These are phyloP conservation scores for Falco punctatus DNA, from an alignment of 2,113 vertebrate genomes.

Conservation along the genomic window DNA sequence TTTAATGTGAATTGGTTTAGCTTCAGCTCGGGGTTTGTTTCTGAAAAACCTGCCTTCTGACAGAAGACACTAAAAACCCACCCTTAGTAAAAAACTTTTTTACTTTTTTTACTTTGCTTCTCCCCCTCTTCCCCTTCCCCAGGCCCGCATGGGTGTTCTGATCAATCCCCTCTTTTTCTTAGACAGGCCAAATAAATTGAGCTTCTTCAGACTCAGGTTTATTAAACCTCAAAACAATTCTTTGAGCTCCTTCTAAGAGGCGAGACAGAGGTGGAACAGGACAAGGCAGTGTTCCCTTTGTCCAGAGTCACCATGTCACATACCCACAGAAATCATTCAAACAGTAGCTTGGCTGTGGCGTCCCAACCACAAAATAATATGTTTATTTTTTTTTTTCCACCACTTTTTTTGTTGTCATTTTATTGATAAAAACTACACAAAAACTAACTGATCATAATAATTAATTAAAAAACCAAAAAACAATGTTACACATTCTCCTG, in stretches of 20 bases:
- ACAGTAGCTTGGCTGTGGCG: slow-evolving; percentile 53
- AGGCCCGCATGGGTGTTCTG: neutral
- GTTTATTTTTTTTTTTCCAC: slow-evolving; percentile 73
- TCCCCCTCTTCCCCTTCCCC: neutral
- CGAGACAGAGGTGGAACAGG: neutral
- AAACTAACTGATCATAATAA: slow-evolving; percentile 78
- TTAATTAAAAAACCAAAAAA: slow-evolving; percentile 73
- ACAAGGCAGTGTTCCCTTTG: neutral
- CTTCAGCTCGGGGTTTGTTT: neutral
- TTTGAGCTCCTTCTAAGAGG: neutral
- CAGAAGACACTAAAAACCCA: neutral
- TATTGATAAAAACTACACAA: slow-evolving; percentile 87
- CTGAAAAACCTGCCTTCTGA: neutral
- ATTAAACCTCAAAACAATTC: neutral
- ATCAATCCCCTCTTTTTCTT: neutral
- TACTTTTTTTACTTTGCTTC: neutral
- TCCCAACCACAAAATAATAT: slow-evolving; percentile 76
- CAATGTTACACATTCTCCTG: slow-evolving; percentile 70
- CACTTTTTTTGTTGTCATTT: slow-evolving; percentile 72
- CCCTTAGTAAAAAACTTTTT: neutral
- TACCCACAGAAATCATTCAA: slow-evolving; percentile 64
- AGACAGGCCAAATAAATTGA: neutral
- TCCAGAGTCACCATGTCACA: neutral
- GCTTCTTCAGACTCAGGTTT: neutral
- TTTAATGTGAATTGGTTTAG: neutral